Evolutionary conservation across 2,113 vertebrate species (phyloP), one percentile per base, ranked within the genome.

Genomic region (Corynorhinus townsendii): DNA sequence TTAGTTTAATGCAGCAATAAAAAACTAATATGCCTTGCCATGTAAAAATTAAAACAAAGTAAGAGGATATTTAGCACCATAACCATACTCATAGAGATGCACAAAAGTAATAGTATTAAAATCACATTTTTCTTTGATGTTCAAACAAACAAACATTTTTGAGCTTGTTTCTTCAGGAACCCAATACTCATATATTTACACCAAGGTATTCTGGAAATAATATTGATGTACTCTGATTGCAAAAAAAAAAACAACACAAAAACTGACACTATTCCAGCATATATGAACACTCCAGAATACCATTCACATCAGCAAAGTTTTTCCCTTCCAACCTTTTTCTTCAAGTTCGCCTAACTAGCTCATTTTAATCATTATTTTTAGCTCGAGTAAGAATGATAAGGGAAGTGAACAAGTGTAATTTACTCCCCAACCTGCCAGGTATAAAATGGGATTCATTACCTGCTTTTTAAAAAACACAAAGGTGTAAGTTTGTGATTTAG

Each of bases 381-480:
- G 43, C 40, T 91, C 86, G 66, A 93, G 77, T 89, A 94, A 89
- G 89, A 96, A 89, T 95, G 43, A 96, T 56, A 93, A 96, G 72
- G 89, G 71, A 38, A 72, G 12, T 22, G 71, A 97, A 94, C 77
- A 45, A 84, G 40, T 95, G 38, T 95, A 80, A 96, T 96, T 97
- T 95, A 83, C 52, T 86, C 7, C 7, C 30, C 84, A 64, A 28
- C 64, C 80, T 81, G 76, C 62, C 79, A 92, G 86, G n/a, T 59
- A 79, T 75, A 95, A 95, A 96, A 91, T 75, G 43, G 6, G 19
- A 83, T 73, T 94, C 64, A 91, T 96, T 96, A 91, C 68, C 82
- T 95, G 85, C 62, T 30, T 95, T 87, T 82, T 93, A 49, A 80
- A 95, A 93, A 95, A 83, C 59, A 95, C 22, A 84, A 87, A 94